These are phyloP conservation scores for Adelges cooleyi DNA, from an alignment of 1,140 invertebrate species.

Conservation along the genomic window DNA sequence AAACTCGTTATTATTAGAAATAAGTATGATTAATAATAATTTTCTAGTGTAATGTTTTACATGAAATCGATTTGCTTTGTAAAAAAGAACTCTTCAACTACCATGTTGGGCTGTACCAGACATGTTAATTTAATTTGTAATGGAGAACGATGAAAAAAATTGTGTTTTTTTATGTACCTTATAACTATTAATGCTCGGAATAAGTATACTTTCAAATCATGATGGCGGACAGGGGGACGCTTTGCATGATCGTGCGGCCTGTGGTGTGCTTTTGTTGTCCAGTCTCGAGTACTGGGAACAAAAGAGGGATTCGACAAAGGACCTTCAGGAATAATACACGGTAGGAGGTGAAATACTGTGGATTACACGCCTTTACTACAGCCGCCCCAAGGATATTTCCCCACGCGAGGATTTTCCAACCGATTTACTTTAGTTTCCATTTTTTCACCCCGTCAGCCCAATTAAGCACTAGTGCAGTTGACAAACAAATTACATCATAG, in stretches of 20 bases:
- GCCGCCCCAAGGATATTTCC: no score
- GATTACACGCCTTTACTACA: conserved; percentile 10
- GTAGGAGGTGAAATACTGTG: not conserved
- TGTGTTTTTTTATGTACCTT: not conserved
- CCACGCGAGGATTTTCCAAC: not conserved
- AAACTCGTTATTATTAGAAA: no score
- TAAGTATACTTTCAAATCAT: not conserved
- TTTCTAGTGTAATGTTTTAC: no score
- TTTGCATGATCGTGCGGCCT: not conserved
- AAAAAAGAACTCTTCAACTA: not conserved
- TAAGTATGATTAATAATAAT: no score
- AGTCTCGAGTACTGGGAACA: not conserved
- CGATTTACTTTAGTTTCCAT: not conserved
- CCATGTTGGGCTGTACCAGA: not conserved
- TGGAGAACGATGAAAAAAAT: not conserved
- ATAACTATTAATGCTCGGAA: not conserved
- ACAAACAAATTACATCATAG: no score
- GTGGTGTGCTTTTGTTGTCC: not conserved
- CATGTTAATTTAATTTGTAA: not conserved
- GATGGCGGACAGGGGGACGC: not conserved
- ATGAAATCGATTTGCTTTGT: no score
- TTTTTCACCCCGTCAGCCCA: not conserved
- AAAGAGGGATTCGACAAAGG: not conserved
- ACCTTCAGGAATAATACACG: conserved; percentile 9
- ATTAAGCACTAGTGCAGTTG: no score